Conservation (phyloP, 1,140 invertebrate genomes). For the Drosophila biarmipes region DNA sequence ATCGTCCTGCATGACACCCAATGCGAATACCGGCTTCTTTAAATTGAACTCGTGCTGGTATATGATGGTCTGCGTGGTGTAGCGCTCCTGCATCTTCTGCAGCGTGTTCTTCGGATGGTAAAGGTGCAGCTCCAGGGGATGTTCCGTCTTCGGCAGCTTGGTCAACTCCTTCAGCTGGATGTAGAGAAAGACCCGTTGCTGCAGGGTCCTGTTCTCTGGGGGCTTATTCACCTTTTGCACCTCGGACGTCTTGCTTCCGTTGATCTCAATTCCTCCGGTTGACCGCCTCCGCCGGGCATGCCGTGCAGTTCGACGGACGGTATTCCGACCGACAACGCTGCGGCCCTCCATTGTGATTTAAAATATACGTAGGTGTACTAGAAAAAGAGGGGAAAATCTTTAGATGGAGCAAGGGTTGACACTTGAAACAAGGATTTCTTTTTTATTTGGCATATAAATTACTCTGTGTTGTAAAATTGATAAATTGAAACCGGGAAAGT, state of each 20-base stretch:
- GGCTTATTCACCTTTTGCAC: background rate
- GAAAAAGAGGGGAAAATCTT: background rate
- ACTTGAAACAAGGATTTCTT: background rate
- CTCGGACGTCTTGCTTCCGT: background rate
- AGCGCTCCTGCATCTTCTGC: slow-evolving; percentile 69
- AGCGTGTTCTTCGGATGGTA: slow-evolving; percentile 62
- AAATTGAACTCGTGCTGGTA: slow-evolving; percentile 53
- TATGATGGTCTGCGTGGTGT: slow-evolving; percentile 69
- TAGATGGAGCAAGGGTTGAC: background rate
- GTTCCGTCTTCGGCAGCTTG: slow-evolving; percentile 38
- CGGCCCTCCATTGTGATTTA: background rate
- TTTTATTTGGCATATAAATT: too few species aligned
- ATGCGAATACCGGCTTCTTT: slow-evolving; percentile 54
- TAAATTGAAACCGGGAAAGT: too few species aligned
- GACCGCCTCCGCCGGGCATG: background rate
- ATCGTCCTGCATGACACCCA: slow-evolving; percentile 64
- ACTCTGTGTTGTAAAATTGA: too few species aligned
- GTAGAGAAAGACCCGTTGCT: slow-evolving; percentile 64
- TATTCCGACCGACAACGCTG: background rate
- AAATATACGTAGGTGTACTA: slow-evolving; percentile 18
- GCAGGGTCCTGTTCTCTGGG: background rate
- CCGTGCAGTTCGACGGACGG: background rate
- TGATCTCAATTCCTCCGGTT: background rate
- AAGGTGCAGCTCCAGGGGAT: slow-evolving; percentile 67
- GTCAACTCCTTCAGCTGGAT: slow-evolving; percentile 59